A percentile compares a stretch with the other conserved stretches of the same genome.
phyloP scores from a whole-genome alignment of 2,797 vertebrate species.

The Naso thynnoides region DNA sequence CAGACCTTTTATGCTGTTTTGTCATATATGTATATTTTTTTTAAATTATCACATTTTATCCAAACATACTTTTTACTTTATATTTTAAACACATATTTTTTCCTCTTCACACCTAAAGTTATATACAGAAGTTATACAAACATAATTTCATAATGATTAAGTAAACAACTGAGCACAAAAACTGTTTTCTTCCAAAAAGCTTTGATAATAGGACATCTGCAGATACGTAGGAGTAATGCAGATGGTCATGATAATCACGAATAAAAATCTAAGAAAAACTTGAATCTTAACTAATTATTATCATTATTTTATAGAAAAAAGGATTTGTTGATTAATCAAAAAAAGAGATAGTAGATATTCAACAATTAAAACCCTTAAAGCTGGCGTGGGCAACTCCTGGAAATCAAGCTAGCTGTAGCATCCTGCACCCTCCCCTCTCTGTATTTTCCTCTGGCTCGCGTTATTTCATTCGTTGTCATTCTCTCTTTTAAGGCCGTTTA shows the following conservation, averaged over 20 bases:
- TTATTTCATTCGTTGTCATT: no score
- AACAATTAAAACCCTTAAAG: neutral
- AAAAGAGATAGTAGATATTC: neutral
- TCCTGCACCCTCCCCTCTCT: no score
- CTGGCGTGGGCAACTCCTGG: no score
- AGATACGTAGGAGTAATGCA: neutral
- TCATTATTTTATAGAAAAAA: neutral
- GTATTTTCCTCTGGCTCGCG: no score
- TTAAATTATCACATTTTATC: no score
- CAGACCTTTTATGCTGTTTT: no score
- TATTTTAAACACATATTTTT: neutral
- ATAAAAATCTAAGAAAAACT: neutral
- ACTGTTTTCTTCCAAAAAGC: neutral
- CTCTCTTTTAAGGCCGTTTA: no score
- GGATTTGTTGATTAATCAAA: neutral
- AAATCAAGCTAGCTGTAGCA: no score
- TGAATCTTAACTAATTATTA: neutral
- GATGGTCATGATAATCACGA: neutral
- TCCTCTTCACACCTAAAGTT: neutral
- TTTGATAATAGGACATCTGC: no score
- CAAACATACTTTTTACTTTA: no score
- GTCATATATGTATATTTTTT: no score
- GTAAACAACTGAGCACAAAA: neutral
- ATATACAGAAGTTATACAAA: no score
- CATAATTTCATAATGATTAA: neutral